A percentile compares a stretch with the other conserved stretches of the same genome.
phyloP scores from a whole-genome alignment of 2,113 vertebrate species.

The Galbula dea region DNA sequence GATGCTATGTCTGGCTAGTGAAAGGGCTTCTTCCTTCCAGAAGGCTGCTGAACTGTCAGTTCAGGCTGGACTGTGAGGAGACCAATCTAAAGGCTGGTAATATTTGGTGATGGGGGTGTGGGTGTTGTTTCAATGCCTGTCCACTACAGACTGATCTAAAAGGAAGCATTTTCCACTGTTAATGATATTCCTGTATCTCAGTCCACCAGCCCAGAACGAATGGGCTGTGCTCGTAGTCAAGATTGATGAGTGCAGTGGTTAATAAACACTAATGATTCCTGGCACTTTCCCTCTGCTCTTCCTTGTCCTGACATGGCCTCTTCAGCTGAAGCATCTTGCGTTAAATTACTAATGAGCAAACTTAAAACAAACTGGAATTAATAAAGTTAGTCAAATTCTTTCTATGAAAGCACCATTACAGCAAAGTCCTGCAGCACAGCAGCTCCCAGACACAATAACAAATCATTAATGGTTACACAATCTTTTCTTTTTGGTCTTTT shows the following conservation, averaged over 20 bases:
- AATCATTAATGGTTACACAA: slow-evolving; percentile 27
- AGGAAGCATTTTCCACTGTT: slow-evolving; percentile 52
- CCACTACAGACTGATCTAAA: slow-evolving; percentile 33
- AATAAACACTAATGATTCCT: slow-evolving; percentile 64
- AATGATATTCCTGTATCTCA: slow-evolving; percentile 64
- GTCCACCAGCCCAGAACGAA: slow-evolving; percentile 66
- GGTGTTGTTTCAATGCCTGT: not conserved
- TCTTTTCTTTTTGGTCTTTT: not conserved
- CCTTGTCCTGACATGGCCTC: slow-evolving; percentile 51
- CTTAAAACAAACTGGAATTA: slow-evolving; percentile 68
- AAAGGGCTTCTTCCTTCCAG: not conserved
- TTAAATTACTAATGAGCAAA: slow-evolving; percentile 71
- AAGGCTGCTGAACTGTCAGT: not conserved
- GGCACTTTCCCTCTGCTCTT: slow-evolving; percentile 54
- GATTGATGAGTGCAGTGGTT: slow-evolving; percentile 42
- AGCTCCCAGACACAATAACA: slow-evolving; percentile 43
- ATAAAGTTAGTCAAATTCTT: slow-evolving; percentile 59
- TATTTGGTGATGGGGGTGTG: not conserved
- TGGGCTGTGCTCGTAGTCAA: slow-evolving; percentile 50
- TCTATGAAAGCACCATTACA: slow-evolving; percentile 37
- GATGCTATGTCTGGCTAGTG: not conserved
- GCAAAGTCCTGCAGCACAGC: slow-evolving; percentile 40
- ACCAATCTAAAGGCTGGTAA: not conserved
- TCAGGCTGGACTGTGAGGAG: not conserved
- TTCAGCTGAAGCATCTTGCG: slow-evolving; percentile 53